Evolutionary conservation across 2,888 invertebrate genomes (phyloP).

Genomic region (Torymus auratus): DNA sequence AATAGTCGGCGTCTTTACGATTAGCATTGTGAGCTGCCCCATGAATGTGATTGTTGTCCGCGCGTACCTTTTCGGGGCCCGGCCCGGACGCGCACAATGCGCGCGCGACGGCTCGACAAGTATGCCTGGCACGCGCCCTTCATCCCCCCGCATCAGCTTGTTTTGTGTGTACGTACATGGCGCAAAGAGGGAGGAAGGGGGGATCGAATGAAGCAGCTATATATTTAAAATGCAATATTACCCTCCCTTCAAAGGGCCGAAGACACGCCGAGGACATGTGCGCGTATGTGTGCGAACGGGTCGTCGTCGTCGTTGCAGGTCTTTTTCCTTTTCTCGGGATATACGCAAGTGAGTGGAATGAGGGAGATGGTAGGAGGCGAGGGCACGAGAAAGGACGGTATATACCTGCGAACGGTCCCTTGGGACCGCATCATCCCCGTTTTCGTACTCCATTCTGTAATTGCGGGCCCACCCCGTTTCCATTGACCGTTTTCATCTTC

Average conservation of each 20-base stretch:
- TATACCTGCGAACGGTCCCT: not conserved
- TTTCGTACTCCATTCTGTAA: not conserved
- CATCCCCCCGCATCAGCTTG: not conserved
- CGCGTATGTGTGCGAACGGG: too few relatives aligned
- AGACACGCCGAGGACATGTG: not conserved
- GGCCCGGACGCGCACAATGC: not conserved
- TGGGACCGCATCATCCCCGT: not conserved
- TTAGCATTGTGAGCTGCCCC: conserved; percentile 75
- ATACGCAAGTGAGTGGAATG: too few relatives aligned
- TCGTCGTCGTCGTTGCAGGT: too few relatives aligned
- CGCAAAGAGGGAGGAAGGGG: too few relatives aligned
- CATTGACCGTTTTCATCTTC: conserved; percentile 3
- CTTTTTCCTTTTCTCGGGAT: too few relatives aligned
- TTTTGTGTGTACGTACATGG: too few relatives aligned
- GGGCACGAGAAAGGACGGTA: too few relatives aligned
- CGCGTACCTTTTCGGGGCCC: conserved; percentile 42
- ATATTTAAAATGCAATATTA: conserved; percentile 41
- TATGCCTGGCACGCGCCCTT: conserved; percentile 47
- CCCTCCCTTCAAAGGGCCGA: not conserved
- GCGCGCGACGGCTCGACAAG: not conserved
- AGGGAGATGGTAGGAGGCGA: too few relatives aligned
- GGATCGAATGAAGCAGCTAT: not conserved
- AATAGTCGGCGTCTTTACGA: conserved; percentile 76
- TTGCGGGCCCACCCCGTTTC: not conserved
- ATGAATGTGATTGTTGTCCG: conserved; percentile 76